A percentile compares a stretch with the other conserved stretches of the same genome.
These are phyloP conservation scores for Condylura cristata DNA, from an alignment of 2,113 vertebrate genomes.

Conservation along the genomic window DNA sequence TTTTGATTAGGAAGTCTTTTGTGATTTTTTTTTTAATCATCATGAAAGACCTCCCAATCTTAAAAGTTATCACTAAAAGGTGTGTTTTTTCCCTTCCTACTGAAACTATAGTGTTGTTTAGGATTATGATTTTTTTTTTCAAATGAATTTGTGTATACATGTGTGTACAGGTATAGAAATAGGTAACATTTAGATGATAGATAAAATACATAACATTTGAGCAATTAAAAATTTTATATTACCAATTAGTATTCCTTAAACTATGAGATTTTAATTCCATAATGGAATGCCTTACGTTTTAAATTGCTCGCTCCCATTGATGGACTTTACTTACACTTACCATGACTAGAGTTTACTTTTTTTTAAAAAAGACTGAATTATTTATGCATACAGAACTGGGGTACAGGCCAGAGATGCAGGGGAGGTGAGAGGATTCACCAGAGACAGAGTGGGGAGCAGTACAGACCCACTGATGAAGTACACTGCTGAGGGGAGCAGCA, in stretches of 20 bases:
- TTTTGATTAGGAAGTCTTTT: neutral
- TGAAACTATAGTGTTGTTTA: neutral
- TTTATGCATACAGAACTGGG: too few relatives aligned
- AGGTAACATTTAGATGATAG: neutral
- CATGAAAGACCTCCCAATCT: neutral
- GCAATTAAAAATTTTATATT: neutral
- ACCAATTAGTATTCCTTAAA: neutral
- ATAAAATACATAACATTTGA: neutral
- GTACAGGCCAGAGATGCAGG: too few relatives aligned
- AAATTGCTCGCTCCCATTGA: neutral
- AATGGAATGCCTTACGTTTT: conserved; percentile 6
- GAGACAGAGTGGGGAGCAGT: too few relatives aligned
- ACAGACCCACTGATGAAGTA: too few relatives aligned
- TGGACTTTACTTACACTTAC: neutral
- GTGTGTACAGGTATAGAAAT: neutral
- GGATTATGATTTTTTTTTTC: neutral
- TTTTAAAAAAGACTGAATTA: too few relatives aligned
- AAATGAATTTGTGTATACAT: neutral
- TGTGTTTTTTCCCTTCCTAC: neutral
- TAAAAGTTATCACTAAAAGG: neutral
- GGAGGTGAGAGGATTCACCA: too few relatives aligned
- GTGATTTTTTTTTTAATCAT: too few relatives aligned
- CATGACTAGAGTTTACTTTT: neutral
- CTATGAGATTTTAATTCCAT: conserved; percentile 2
- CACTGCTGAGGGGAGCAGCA: too few relatives aligned